These are phyloP conservation scores for Troilus luridus DNA, from an alignment of 2,888 invertebrate genomes.

Conservation along the genomic window DNA sequence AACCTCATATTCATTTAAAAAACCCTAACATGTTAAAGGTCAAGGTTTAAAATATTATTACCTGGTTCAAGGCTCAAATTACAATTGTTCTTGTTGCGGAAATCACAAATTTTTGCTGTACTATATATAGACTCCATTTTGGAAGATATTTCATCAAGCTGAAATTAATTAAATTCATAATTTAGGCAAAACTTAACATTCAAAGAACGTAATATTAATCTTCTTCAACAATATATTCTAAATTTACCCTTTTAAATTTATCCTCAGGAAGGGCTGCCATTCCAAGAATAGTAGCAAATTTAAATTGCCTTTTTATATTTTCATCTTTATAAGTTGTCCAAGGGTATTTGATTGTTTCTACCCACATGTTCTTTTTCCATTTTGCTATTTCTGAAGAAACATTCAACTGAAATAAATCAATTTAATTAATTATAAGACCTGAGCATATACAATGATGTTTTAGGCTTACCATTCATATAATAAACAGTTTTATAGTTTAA, in stretches of 20 bases:
- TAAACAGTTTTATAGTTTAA: not conserved
- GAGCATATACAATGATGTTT: not conserved
- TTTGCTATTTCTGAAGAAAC: constrained; percentile 70
- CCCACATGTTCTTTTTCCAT: constrained; percentile 77
- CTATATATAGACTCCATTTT: constrained; percentile 85
- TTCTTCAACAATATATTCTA: not conserved
- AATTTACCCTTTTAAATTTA: constrained; percentile 69
- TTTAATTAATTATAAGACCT: not conserved
- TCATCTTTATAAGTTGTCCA: constrained; percentile 82
- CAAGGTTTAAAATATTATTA: constrained; percentile 66
- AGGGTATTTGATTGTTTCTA: constrained; percentile 77
- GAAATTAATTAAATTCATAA: constrained; percentile 59
- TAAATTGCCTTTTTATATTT: constrained; percentile 81
- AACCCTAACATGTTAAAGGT: not conserved
- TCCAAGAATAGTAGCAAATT: constrained; percentile 80
- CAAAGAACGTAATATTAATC: not conserved
- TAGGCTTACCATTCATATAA: not conserved
- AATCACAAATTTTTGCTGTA: constrained; percentile 84
- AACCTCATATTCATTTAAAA: not conserved
- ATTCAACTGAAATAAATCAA: constrained; percentile 68
- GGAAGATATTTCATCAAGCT: constrained; percentile 75
- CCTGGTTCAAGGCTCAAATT: constrained; percentile 82
- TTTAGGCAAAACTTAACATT: not conserved
- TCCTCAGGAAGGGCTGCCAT: constrained; percentile 79
- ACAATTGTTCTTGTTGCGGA: constrained; percentile 74